Conservation (phyloP, 2,113 vertebrate species). For the Psittacus erithacus region DNA sequence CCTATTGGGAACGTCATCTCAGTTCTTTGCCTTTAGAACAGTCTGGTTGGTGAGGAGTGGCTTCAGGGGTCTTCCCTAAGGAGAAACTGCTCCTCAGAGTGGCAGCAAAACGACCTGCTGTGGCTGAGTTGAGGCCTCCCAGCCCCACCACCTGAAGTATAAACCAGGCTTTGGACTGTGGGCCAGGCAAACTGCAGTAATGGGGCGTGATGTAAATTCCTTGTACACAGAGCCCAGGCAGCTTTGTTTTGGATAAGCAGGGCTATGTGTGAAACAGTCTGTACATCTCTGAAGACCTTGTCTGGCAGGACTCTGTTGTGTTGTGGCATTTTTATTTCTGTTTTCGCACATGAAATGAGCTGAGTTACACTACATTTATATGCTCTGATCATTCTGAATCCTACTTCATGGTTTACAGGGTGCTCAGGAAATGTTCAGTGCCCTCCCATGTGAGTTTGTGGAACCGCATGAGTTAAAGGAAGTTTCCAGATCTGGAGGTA, state of each 20-base stretch:
- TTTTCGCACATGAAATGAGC: background rate
- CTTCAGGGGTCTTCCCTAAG: background rate
- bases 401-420: slow-evolving; percentile 77
- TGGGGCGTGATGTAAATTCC: background rate
- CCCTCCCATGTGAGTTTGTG: slow-evolving; percentile 94
- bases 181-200: background rate
- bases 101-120: background rate
- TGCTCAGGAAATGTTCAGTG: slow-evolving; percentile 93
- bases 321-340: background rate
- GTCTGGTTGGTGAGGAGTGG: background rate
- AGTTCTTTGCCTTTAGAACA: background rate
- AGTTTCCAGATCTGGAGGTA: slow-evolving; percentile 90
- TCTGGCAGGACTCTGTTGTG: background rate
- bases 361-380: background rate
- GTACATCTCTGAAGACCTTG: background rate
- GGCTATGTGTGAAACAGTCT: background rate
- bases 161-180: background rate
- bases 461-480: slow-evolving; percentile 93
- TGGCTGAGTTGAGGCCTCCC: background rate
- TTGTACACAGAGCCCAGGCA: background rate
- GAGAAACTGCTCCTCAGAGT: background rate
- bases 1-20: background rate
- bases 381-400: background rate
- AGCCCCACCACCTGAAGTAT: background rate
- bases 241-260: background rate